Percentiles rank a stretch among this genome's conserved stretches.
phyloP scores from a whole-genome alignment of 2,888 invertebrate genomes.

The Rotaria sp. region DNA sequence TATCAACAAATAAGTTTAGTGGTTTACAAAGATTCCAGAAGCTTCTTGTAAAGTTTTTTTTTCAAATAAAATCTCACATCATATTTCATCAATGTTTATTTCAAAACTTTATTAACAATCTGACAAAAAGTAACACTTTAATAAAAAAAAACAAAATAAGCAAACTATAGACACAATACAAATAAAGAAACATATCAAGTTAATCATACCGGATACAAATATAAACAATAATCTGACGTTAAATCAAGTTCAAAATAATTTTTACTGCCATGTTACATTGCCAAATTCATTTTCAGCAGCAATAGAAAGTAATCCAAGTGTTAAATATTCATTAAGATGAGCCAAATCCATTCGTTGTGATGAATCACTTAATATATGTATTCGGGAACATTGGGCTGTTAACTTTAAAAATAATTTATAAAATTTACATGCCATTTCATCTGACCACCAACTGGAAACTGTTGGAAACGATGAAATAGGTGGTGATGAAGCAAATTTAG shows the following conservation, averaged over 20 bases:
- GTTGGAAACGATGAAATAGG: neutral
- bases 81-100: neutral
- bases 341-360: constrained; percentile 14
- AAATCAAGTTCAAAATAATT: neutral
- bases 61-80: no score
- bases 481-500: neutral
- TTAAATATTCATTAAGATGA: constrained; percentile 22
- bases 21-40: no score
- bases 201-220: neutral
- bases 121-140: neutral
- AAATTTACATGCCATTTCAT: neutral
- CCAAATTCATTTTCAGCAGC: constrained; percentile 23
- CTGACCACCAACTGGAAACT: neutral
- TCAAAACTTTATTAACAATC: neutral
- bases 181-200: neutral
- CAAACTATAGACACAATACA: neutral
- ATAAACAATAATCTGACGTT: neutral
- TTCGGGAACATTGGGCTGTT: neutral
- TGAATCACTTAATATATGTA: neutral
- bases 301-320: neutral
- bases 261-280: neutral
- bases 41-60: no score
- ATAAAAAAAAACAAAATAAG: neutral
- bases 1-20: no score
- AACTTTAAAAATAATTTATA: neutral